Conservation (phyloP, 2,797 vertebrate genomes). For the Mustela erminea region DNA sequence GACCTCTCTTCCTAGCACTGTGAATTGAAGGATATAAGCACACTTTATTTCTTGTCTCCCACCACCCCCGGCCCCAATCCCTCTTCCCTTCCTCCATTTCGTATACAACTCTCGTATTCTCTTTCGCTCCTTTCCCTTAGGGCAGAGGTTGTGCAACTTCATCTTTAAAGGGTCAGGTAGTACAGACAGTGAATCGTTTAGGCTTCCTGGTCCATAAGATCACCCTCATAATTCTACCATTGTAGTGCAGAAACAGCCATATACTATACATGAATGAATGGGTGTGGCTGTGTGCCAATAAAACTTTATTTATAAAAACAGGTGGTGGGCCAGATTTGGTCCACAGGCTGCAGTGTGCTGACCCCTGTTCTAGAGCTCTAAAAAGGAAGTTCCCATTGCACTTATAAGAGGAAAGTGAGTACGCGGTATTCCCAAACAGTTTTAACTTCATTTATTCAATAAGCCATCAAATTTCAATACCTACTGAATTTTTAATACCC, state of each 20-base stretch:
- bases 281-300: neutral
- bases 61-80: neutral
- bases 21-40: neutral
- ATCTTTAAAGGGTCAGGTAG: neutral
- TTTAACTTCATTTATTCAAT: neutral
- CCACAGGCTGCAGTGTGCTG: neutral
- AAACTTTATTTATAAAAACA: conserved; percentile 7
- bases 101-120: neutral
- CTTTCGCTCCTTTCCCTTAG: neutral
- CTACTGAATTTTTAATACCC: neutral
- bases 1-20: neutral
- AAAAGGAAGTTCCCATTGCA: neutral
- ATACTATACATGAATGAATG: neutral
- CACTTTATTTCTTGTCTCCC: neutral
- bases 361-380: neutral
- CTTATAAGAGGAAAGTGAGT: neutral
- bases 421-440: neutral
- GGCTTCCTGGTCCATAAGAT: neutral
- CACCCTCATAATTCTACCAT: neutral
- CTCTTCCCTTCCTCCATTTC: neutral
- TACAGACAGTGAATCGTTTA: neutral
- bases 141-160: neutral
- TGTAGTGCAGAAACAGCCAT: neutral
- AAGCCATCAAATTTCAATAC: neutral
- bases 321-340: neutral